Evolutionary conservation across 2,888 invertebrate species (phyloP).

Genomic region (Melieria picta): DNA sequence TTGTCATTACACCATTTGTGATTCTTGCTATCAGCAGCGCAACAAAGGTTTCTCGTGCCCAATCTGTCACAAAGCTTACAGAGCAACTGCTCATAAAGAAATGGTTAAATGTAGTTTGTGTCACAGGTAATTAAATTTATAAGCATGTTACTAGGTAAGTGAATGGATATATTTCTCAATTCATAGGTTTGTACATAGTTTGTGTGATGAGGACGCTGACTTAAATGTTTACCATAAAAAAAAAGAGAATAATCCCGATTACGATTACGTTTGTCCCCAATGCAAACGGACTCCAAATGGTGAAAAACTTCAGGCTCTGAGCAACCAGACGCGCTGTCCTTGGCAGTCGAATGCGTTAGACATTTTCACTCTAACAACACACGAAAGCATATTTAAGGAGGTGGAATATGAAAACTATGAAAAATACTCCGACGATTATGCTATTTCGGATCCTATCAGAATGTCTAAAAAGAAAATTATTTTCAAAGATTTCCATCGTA

Average conservation of each 20-base stretch:
- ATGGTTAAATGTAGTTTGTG: constrained; percentile 93
- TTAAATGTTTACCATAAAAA: constrained; percentile 78
- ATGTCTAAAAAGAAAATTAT: constrained; percentile 83
- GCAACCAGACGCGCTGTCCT: constrained; percentile 16
- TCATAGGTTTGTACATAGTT: constrained; percentile 87
- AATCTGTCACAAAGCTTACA: constrained; percentile 91
- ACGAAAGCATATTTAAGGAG: constrained; percentile 70
- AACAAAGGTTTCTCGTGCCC: constrained; percentile 97
- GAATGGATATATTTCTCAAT: background rate
- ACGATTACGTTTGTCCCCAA: constrained; percentile 88
- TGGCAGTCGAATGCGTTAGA: constrained; percentile 16
- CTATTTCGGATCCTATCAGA: constrained; percentile 77
- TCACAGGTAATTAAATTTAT: constrained; percentile 73
- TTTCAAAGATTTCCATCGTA: constrained; percentile 66
- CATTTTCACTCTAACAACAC: constrained; percentile 34
- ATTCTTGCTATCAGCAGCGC: constrained; percentile 97
- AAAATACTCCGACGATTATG: constrained; percentile 68
- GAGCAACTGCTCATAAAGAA: constrained; percentile 92
- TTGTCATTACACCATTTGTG: constrained; percentile 96
- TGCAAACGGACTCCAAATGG: constrained; percentile 71
- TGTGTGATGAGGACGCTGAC: constrained; percentile 91
- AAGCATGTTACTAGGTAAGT: background rate
- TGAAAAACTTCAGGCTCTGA: constrained; percentile 21
- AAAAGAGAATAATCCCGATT: constrained; percentile 82
- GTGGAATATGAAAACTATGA: constrained; percentile 59